Evolutionary conservation across 2,797 vertebrate genomes (phyloP).

Genomic region (Sebastes baramenuke): DNA sequence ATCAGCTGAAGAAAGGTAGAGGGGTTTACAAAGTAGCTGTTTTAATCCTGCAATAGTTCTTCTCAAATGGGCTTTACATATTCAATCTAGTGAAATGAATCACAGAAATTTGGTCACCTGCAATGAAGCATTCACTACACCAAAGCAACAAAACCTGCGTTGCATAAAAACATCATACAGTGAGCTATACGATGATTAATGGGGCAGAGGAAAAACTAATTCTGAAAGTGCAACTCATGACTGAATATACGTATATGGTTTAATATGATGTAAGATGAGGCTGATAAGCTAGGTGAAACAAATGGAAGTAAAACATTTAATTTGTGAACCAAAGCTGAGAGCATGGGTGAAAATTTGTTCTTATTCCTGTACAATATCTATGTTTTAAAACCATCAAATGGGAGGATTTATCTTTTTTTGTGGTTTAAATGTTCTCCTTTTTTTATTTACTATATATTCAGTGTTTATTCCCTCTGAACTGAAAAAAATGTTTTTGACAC

Average conservation of each 20-base stretch:
- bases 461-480: slow-evolving; percentile 66
- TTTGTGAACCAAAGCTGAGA: slow-evolving; percentile 57
- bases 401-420: slow-evolving; percentile 39
- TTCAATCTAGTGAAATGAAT: slow-evolving; percentile 33
- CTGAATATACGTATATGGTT: slow-evolving; percentile 11
- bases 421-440: slow-evolving; percentile 46
- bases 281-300: slow-evolving; percentile 55
- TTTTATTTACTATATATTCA: slow-evolving; percentile 56
- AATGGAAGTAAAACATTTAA: slow-evolving; percentile 32
- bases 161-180: slow-evolving; percentile 53
- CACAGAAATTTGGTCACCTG: slow-evolving; percentile 61
- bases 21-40: slow-evolving; percentile 15
- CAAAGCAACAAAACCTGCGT: slow-evolving; percentile 58
- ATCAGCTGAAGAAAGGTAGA: slow-evolving; percentile 12
- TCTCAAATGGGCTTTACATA: slow-evolving; percentile 27
- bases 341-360: slow-evolving; percentile 47
- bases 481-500: slow-evolving; percentile 63
- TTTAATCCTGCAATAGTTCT: slow-evolving; percentile 28
- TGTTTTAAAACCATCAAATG: slow-evolving; percentile 61
- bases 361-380: slow-evolving; percentile 63
- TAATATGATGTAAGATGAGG: slow-evolving; percentile 49
- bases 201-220: slow-evolving; percentile 25
- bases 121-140: slow-evolving; percentile 61
- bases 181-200: slow-evolving; percentile 50
- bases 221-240: slow-evolving; percentile 62